Base-by-base conservation (phyloP, 2,888 invertebrate species). In the Argyra leucocephala region DNA sequence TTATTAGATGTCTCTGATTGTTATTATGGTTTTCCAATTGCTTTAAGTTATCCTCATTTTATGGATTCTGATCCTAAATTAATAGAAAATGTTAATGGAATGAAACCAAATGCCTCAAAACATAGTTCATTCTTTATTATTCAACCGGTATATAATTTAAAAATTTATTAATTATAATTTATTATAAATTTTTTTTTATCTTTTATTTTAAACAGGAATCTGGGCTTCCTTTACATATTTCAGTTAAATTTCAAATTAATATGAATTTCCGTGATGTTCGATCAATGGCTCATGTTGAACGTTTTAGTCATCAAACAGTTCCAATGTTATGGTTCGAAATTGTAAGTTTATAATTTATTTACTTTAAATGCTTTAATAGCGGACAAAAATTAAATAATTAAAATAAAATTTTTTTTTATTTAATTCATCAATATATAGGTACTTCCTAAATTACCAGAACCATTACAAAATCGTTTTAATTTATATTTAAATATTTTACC, bases 261-360 rank as follows among this genome's bases (percentile, higher is more conserved):
- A 87, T 93, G 88, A 90, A 88, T 0, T 80, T 93, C 36, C 85
- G 85, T 24, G 85, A 89, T 74, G 82, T 93, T 62, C 81, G 83
- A 2, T 76, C 78, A 6, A 89, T 91, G 72, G 83, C 84, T 1
- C 84, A 88, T 71, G 84, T 86, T 0, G 84, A 84, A 2, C 82
- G 80, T 65, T 91, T 93, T 74, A 82, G 87, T 64, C 82, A 91
- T 70, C 81, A 89, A 76, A 85, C 90, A 15, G 79, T 93, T 4
- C 94, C 94, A 0, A 81, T 93, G 74, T 80, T 93, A 4, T 94
- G 93, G 93, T 91, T 91, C 70, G 93, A 93, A 84, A 91, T 91
- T 75, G 93, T 93, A 84, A 89, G 91, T 87, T 74, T 64, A 24
- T 60, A 57, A 58, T n/a, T n/a, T n/a, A n/a, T 63, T 58, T 22